phyloP scores from a whole-genome alignment of 2,888 invertebrate species.

The Patella caerulea region DNA sequence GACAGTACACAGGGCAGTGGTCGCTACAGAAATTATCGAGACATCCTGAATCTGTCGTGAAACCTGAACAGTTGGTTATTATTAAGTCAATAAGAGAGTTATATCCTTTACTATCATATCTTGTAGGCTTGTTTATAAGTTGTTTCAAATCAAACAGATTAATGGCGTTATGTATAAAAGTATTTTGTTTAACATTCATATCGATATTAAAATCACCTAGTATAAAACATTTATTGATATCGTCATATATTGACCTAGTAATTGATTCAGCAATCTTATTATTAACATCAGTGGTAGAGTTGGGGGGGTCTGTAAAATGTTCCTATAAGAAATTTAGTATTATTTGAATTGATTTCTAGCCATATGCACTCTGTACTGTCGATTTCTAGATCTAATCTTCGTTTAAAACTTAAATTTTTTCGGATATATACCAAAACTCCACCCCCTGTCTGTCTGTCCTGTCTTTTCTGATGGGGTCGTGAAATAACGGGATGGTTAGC shows the following conservation, averaged over 20 bases:
- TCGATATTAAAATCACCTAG: background rate
- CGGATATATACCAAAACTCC: background rate
- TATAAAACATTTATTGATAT: background rate
- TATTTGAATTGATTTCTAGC: background rate
- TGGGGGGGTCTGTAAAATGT: conserved; percentile 1
- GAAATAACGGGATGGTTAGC: background rate
- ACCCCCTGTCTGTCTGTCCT: background rate
- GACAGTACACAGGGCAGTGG: conserved; percentile 6
- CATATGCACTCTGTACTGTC: conserved; percentile 2
- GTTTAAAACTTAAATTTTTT: background rate
- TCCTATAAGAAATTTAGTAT: background rate
- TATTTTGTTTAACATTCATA: background rate
- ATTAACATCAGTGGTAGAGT: background rate
- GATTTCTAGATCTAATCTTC: background rate
- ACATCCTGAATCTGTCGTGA: background rate
- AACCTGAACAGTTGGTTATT: background rate
- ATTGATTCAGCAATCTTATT: background rate
- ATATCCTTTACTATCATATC: background rate
- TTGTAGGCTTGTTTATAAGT: background rate
- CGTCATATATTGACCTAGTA: background rate
- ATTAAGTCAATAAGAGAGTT: background rate
- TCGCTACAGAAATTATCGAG: conserved; percentile 1
- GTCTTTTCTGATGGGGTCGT: background rate
- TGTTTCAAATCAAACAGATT: background rate
- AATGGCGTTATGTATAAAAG: background rate